Percentiles rank a stretch among this genome's conserved stretches.
Conservation (phyloP, 2,797 vertebrate species). For the Anabas testudineus region DNA sequence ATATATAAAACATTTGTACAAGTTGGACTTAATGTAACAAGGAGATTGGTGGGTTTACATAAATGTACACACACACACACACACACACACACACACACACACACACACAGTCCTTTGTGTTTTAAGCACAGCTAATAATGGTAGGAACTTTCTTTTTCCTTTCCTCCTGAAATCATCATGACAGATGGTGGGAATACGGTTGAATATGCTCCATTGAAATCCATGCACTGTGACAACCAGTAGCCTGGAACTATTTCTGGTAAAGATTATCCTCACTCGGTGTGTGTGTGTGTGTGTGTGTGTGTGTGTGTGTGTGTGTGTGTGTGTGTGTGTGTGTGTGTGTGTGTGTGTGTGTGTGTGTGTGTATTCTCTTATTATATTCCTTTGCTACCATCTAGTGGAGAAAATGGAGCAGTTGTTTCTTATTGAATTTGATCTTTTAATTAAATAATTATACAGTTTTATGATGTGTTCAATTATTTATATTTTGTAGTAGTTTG, state of each 20-base stretch:
- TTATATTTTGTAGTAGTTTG: no score
- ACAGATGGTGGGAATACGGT: slow-evolving; percentile 65
- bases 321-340: neutral
- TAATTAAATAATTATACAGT: no score
- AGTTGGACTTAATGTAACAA: no score
- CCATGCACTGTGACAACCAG: slow-evolving; percentile 65
- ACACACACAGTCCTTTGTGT: slow-evolving; percentile 2
- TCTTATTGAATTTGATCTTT: no score
- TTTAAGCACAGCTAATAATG: slow-evolving; percentile 9
- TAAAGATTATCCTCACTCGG: slow-evolving; percentile 25
- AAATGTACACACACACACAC: neutral
- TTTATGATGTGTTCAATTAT: no score
- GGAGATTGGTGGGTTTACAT: neutral
- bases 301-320: neutral
- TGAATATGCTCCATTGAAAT: slow-evolving; percentile 59
- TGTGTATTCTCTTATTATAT: neutral
- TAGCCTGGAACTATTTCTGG: slow-evolving; percentile 54
- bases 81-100: slow-evolving; percentile 2
- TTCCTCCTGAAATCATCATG: slow-evolving; percentile 52
- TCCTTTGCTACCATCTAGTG: slow-evolving; percentile 71
- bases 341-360: neutral
- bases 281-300: slow-evolving; percentile 23
- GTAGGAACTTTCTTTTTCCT: slow-evolving; percentile 31
- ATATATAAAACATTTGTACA: no score
- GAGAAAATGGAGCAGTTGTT: neutral